Evolutionary conservation across 2,113 vertebrate genomes (phyloP), one percentile per base, ranked within the genome.

Genomic region (Ursus arctos): DNA sequence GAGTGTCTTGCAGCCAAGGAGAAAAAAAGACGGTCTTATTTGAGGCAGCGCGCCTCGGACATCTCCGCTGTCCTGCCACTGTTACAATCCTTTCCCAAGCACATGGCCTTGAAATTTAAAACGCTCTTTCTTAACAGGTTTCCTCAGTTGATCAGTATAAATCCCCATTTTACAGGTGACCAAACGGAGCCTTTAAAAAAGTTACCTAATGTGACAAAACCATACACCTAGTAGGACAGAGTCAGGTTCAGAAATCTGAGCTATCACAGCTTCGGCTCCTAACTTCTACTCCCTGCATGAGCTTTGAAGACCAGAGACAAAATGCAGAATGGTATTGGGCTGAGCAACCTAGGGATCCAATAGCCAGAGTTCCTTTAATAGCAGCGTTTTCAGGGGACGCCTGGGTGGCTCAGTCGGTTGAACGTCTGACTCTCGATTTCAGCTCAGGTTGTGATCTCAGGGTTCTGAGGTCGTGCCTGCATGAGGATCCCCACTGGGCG

Each of bases 11-110:
- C 2, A 69, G n/a, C 7, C 6, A 4, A 83, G 19, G 18, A 16
- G 7, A 16, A 0, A n/a, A 74, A 57, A 22, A 76, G 8, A 18
- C 26, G 3, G 6, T 49, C 43, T 88, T n/a, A 4, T 5, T 24
- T 15, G 21, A 57, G n/a, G 6, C 11, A 11, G 1, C 0, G 0
- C n/a, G 49, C 67, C 7, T 7, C 14, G 4, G 40, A 33, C 6
- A 4, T 3, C 22, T 16, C 3, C 5, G 10, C 40, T 31, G 5
- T 36, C 31, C 4, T 77, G 18, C 12, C 24, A 24, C 14, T 1
- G 0, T 2, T 14, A 53, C 4, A 53, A 36, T 26, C 2, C 2
- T 9, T 49, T 8, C 40, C 47, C 31, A 47, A 28, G 33, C 71
- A 55, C 22, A 24, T 13, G 16, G 12, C 4, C 6, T 8, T 31